Percentiles rank a stretch among this genome's conserved stretches.
phyloP scores from a whole-genome alignment of 2,113 vertebrate genomes.

The Saccopteryx bilineata region DNA sequence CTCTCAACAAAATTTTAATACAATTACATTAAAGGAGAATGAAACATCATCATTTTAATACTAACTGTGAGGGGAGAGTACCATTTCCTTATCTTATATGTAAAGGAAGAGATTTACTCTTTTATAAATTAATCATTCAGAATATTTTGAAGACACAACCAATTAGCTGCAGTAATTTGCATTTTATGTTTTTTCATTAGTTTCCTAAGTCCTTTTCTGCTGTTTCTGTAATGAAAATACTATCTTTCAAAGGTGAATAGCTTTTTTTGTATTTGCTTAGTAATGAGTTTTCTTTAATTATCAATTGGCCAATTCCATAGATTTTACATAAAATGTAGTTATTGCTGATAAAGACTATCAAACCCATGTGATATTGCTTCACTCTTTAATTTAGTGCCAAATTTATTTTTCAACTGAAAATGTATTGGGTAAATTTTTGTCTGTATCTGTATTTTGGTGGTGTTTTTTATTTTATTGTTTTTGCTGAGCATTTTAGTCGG shows the following conservation, averaged over 20 bases:
- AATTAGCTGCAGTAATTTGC: constrained; percentile 88
- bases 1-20: constrained; percentile 73
- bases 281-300: constrained; percentile 87
- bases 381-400: background rate
- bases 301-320: constrained; percentile 82
- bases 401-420: constrained; percentile 31
- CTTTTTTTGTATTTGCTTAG: constrained; percentile 83
- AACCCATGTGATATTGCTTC: background rate
- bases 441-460: constrained; percentile 4
- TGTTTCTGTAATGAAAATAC: constrained; percentile 82
- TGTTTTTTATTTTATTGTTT: constrained; percentile 53
- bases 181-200: constrained; percentile 88
- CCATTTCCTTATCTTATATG: constrained; percentile 85
- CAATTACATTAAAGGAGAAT: constrained; percentile 78
- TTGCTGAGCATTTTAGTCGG: background rate
- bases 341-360: constrained; percentile 47
- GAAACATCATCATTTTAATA: constrained; percentile 58
- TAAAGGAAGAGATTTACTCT: constrained; percentile 83
- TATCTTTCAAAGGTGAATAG: constrained; percentile 86
- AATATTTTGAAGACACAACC: constrained; percentile 85
- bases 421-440: background rate
- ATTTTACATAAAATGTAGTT: constrained; percentile 80
- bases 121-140: constrained; percentile 90
- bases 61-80: constrained; percentile 61
- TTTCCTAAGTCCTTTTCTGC: constrained; percentile 84